Base-by-base conservation (phyloP, 2,888 invertebrate genomes). In the Hoplodrina ambigua region DNA sequence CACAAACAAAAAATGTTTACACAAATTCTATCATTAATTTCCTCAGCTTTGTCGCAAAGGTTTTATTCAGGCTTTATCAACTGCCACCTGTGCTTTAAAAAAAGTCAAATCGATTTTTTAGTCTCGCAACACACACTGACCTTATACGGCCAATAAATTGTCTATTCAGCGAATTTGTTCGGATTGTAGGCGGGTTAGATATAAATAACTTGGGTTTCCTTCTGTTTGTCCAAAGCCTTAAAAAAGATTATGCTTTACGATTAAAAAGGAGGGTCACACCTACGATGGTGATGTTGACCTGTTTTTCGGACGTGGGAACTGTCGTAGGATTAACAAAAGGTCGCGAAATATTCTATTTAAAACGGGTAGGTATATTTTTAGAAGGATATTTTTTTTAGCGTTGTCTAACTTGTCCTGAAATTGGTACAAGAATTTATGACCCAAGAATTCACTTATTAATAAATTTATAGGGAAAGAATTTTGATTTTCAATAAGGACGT, bases 151-250 rank as follows among this genome's bases (percentile, higher is more conserved):
- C 91, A 88, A 95, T 95, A 94, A 94, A 95, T 94, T 94, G 89
- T 90, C 90, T 86, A 91, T 94, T 94, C 90, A 93, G 83, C 85
- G 73, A 94, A 95, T 95, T 94, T 95, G 95, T 94, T 90, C 81
- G 86, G 84, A 83, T 85, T 77, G 94, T 94, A 94, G 95, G 95
- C 95, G 95, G 95, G 94, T 93, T 84, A 5, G 74, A 74, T 84
- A 87, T 87, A 83, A 87, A 81, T 81, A 81, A 83, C 83, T 58
- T 73, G 57, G 82, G 76, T 86, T 81, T 84, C 72, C 79, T 74
- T 74, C 74, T 88, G 82, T 90, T 89, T 91, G 89, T 83, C 73
- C 63, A 87, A 85, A 79, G 86, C 85, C 78, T 88, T 88, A 87
- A 81, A 85, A n/a, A 85, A 86, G 80, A 75, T 81, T 84, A 83